phyloP scores from a whole-genome alignment of 2,113 vertebrate species.

The Notechis scutatus region DNA sequence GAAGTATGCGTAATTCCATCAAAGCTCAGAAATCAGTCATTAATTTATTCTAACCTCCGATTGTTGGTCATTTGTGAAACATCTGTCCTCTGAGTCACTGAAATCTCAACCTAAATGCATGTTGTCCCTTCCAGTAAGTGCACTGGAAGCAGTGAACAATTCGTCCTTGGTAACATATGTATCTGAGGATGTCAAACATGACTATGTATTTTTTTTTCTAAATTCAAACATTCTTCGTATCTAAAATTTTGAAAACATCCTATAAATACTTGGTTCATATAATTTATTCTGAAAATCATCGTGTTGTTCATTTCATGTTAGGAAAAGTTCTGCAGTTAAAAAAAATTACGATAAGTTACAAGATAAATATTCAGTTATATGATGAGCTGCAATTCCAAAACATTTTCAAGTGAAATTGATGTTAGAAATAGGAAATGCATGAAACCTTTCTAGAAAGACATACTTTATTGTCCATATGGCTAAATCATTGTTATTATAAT shows the following conservation, averaged over 20 bases:
- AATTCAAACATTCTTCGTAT: slow-evolving; percentile 40
- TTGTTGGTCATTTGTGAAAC: slow-evolving; percentile 92
- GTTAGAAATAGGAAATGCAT: slow-evolving; percentile 67
- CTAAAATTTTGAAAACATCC: slow-evolving; percentile 42
- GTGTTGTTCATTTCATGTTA: slow-evolving; percentile 65
- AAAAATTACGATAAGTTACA: slow-evolving; percentile 59
- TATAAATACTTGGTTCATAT: slow-evolving; percentile 52
- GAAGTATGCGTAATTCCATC: slow-evolving; percentile 98
- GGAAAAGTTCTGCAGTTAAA: slow-evolving; percentile 53
- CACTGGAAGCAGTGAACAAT: slow-evolving; percentile 31
- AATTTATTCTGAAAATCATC: slow-evolving; percentile 63
- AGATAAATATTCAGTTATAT: slow-evolving; percentile 64
- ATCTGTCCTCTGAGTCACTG: slow-evolving; percentile 83
- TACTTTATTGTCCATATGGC: slow-evolving; percentile 72
- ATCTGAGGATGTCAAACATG: not conserved
- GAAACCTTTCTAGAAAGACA: slow-evolving; percentile 67
- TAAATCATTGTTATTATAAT: slow-evolving; percentile 75
- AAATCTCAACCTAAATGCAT: slow-evolving; percentile 69
- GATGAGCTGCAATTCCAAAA: slow-evolving; percentile 65
- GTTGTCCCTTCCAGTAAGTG: slow-evolving; percentile 52
- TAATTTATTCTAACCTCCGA: slow-evolving; percentile 93
- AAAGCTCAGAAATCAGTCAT: slow-evolving; percentile 97
- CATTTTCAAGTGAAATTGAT: slow-evolving; percentile 71
- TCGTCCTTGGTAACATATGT: not conserved
- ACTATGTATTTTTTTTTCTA: not conserved